Evolutionary conservation across 2,797 vertebrate genomes (phyloP).

Genomic region (Cuniculus paca): DNA sequence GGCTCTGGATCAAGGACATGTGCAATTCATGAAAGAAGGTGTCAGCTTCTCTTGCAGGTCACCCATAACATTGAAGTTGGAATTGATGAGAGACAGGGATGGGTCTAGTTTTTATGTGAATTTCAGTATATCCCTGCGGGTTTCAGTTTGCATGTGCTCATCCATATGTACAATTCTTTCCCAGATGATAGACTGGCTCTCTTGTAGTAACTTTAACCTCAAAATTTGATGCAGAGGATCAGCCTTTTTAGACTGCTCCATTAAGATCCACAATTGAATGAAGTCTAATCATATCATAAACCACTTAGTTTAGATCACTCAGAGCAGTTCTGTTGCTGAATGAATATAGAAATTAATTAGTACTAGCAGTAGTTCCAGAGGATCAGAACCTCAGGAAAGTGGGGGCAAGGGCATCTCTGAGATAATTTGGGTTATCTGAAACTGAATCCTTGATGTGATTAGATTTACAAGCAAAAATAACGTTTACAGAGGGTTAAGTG

Average conservation of each 20-base stretch:
- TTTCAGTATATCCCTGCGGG: not conserved
- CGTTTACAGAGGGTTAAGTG: not conserved
- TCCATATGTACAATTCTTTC: not conserved
- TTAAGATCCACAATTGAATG: not conserved
- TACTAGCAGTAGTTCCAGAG: slow-evolving; percentile 8
- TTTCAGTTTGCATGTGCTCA: not conserved
- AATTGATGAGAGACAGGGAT: not conserved
- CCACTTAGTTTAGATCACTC: not conserved
- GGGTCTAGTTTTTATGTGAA: not conserved
- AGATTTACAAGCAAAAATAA: not conserved
- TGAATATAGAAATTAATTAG: not conserved
- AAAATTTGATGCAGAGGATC: not conserved
- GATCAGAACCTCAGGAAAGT: not conserved
- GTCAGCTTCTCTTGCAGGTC: not conserved
- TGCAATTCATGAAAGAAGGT: too few species aligned
- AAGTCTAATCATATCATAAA: not conserved
- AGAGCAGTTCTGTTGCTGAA: not conserved
- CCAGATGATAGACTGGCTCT: not conserved
- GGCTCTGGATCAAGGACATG: not conserved
- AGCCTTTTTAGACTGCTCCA: not conserved
- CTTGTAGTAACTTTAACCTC: not conserved
- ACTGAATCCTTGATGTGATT: not conserved
- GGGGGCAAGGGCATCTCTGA: not conserved
- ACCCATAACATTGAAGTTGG: not conserved
- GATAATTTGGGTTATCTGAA: not conserved